Conservation (phyloP, 1,140 invertebrate genomes). For the Hetaerina americana region DNA sequence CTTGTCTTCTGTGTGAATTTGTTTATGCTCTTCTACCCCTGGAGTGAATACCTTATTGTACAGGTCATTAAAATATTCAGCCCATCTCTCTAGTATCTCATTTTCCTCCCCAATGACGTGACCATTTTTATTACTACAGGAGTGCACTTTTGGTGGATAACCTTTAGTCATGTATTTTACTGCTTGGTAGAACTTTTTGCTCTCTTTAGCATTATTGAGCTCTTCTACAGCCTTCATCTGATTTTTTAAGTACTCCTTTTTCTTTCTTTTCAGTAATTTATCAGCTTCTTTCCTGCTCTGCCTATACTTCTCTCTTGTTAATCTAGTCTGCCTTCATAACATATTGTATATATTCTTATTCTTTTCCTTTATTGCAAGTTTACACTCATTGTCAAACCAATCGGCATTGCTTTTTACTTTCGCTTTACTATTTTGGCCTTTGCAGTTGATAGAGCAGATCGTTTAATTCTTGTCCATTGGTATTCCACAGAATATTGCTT, state of each 20-base stretch:
- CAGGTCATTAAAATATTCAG: not conserved
- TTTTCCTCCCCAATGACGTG: constrained; percentile 2
- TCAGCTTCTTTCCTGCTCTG: not conserved
- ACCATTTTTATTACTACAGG: not conserved
- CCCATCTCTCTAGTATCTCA: constrained; percentile 1
- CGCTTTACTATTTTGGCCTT: not conserved
- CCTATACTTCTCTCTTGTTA: not conserved
- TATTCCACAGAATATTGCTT: not conserved
- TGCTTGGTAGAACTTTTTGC: too few relatives aligned
- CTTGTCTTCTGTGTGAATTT: not conserved
- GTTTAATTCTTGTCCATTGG: not conserved
- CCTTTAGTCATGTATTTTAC: constrained; percentile 1
- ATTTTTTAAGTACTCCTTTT: not conserved
- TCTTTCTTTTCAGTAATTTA: not conserved
- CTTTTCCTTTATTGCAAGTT: too few relatives aligned
- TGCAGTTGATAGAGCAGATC: too few relatives aligned
- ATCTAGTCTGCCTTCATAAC: not conserved
- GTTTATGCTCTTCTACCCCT: not conserved
- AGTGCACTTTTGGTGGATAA: not conserved
- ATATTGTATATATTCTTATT: not conserved
- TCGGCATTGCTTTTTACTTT: not conserved
- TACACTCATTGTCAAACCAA: too few relatives aligned
- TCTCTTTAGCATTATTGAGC: too few relatives aligned
- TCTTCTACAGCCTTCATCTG: not conserved
- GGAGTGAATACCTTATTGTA: not conserved